Evolutionary conservation across 2,888 invertebrate species (phyloP).

Genomic region (Drosophila anomalipes): DNA sequence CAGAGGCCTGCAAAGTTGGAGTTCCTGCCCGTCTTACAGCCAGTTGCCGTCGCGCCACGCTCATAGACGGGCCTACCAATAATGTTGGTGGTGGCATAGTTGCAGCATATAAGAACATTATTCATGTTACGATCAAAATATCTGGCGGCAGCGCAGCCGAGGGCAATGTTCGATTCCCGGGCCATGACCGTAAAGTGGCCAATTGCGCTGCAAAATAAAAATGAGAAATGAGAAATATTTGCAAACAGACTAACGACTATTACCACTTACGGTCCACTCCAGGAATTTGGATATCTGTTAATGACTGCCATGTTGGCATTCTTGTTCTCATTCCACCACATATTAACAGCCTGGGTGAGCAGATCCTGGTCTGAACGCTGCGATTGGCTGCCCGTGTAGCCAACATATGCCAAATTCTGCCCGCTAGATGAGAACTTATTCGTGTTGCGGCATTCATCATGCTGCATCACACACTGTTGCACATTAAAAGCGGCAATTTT

Average conservation of each 20-base stretch:
- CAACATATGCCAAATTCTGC: conserved; percentile 43
- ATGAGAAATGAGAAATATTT: too few relatives aligned
- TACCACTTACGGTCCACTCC: conserved; percentile 42
- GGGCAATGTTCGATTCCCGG: conserved; percentile 30
- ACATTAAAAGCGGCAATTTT: conserved; percentile 51
- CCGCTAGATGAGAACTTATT: conserved; percentile 42
- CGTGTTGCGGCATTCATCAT: conserved; percentile 59
- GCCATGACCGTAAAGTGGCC: conserved; percentile 62
- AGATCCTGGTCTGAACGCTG: background rate
- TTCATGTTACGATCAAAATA: background rate
- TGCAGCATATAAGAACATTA: conserved; percentile 49
- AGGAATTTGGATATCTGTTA: conserved; percentile 31
- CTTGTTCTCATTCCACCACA: conserved; percentile 62
- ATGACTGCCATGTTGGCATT: conserved; percentile 49
- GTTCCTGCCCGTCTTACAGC: conserved; percentile 52
- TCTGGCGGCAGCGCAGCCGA: conserved; percentile 46
- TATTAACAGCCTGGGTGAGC: conserved; percentile 7
- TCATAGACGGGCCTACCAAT: conserved; percentile 34
- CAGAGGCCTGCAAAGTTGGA: conserved; percentile 46
- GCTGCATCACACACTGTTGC: conserved; percentile 46
- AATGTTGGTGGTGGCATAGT: conserved; percentile 60
- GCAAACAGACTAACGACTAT: background rate
- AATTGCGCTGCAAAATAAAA: conserved; percentile 24
- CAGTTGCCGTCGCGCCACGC: conserved; percentile 32
- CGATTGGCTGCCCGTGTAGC: conserved; percentile 8